Base-by-base conservation (phyloP, 2,888 invertebrate species). In the Alsophila aescularia region DNA sequence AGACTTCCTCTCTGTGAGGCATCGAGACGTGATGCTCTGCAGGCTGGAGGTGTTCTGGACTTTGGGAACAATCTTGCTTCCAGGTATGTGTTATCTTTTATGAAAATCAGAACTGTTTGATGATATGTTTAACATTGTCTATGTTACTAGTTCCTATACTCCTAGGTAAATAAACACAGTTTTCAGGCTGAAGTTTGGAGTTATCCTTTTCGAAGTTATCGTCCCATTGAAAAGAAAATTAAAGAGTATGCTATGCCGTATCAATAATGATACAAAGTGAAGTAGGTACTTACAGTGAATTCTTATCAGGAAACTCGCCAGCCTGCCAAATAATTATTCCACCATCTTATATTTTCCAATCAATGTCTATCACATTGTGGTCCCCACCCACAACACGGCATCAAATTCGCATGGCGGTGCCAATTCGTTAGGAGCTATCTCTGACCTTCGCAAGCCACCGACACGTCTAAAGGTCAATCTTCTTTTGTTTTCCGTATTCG, bases 21-120 rank as follows among this genome's bases (percentile, higher is more conserved):
- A 93, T 60, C 79, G 93, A 5, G 93, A 93, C 66, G 88, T 88
- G 37, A 92, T 93, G 89, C 79, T 93, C 68, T 93, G 93, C 76
- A 79, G 93, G 60, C 85, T 93, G 1, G 93, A 93, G 70, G 91
- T 93, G 27, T 93, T 93, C 72, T 93, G 93, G 93, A 93, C 93
- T 3, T 74, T 94, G 24, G 94, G 94, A 35, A 92, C 93, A 5
- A 92, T 93, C 45, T 60, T 93, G 39, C 66, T 93, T 58, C 93
- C 94, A 77, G 93, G 93, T 94, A 77, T 83, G 81, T n/a, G n/a
- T n/a, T n/a, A 52, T 16, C 64, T n/a, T 12, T n/a, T 18, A 9
- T n/a, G 15, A 13, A 32, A 32, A 32, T n/a, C 29, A 1, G 24
- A 24, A 24, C 24, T 24, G 24, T 7, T 24, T n/a, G n/a, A n/a